Evolutionary conservation across 2,113 vertebrate genomes (phyloP).

Genomic region (Cephalopterus ornatus): DNA sequence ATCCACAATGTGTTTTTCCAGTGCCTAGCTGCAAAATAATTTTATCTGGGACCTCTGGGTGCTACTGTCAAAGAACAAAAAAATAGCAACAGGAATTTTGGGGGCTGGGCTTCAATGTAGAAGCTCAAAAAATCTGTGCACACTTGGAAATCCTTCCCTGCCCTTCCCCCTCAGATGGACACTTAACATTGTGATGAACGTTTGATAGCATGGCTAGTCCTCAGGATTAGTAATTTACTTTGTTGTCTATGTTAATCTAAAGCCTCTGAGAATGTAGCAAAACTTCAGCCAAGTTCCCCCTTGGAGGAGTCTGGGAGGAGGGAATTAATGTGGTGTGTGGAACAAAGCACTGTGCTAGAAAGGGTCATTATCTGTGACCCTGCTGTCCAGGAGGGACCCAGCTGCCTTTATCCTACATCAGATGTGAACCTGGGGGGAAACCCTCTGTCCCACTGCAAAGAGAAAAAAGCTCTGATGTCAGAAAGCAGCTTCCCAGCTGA

Average conservation of each 20-base stretch:
- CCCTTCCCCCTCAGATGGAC: background rate
- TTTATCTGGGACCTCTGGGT: background rate
- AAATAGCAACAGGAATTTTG: background rate
- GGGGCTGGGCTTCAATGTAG: background rate
- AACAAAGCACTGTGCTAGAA: background rate
- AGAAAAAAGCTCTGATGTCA: background rate
- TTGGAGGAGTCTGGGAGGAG: background rate
- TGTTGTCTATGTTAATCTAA: background rate
- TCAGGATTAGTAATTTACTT: constrained; percentile 8
- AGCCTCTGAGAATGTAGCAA: background rate
- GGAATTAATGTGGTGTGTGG: background rate
- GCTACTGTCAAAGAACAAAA: background rate
- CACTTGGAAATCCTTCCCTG: background rate
- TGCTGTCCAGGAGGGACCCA: background rate
- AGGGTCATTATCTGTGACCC: background rate
- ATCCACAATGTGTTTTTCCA: background rate
- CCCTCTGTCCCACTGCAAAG: accelerated
- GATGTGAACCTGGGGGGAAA: background rate
- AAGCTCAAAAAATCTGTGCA: background rate
- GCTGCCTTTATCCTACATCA: background rate
- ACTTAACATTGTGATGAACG: background rate
- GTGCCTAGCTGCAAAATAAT: background rate
- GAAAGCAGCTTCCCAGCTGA: background rate
- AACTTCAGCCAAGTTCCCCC: background rate
- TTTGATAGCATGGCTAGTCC: background rate